Evolutionary conservation across 2,888 invertebrate genomes (phyloP), one percentile per base, ranked within the genome.

Genomic region (Lasioglossum zephyrum): DNA sequence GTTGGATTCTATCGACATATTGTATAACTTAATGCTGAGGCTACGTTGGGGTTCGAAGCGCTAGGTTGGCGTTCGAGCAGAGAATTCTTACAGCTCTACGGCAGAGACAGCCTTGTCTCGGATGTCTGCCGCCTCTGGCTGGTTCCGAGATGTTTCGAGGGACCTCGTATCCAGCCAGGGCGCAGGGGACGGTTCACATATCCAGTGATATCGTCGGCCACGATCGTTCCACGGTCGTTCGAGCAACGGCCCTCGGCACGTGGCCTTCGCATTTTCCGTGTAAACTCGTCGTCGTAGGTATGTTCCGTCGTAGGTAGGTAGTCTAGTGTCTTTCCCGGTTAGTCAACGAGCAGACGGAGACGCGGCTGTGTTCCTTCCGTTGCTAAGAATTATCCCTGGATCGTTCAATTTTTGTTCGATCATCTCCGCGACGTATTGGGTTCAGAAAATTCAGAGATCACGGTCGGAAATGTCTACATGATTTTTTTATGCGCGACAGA

Each of bases 141-240:
- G 26, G 60, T 47, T 22, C 49, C 81, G n/a, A 53, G 31, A 73
- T 31, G 76, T 69, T 11, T 63, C 76, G 16, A 5, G 41, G 1
- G 81, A 49, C 70, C n/a, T 3, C 26, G 31, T 47, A 11, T 4
- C 66, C 53, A n/a, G n/a, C n/a, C 4, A 49, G 53, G 75, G 78
- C 60, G 66, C 80, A 44, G 72, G 57, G n/a, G 75, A 70, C 66
- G 78, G 72, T 89, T 83, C 88, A 87, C 90, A 90, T 90, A 90
- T 90, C 90, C 77, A 89, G 88, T 81, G 86, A 86, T 84, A 86
- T 81, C 81, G 82, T 89, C 87, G 85, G 79, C 80, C 81, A 82
- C 84, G 75, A 79, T 80, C 79, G 77, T 69, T 75, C 75, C 76
- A 63, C 18, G 66, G 63, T 66, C 76, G 83, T 53, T 77, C 79